Evolutionary conservation across 2,113 vertebrate species (phyloP).

Genomic region (Pelmatolapia mariae): DNA sequence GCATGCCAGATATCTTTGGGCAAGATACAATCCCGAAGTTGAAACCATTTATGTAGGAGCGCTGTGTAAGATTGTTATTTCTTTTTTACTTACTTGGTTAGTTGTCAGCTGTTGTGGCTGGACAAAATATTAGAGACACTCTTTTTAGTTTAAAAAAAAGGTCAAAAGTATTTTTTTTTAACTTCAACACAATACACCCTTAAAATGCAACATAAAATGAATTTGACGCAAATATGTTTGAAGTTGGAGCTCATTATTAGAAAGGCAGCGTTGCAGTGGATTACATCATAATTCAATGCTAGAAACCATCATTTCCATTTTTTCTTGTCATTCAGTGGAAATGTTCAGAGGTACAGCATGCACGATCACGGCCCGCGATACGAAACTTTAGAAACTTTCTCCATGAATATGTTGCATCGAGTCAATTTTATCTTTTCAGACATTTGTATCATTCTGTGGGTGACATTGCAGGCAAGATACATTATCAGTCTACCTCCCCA

Average conservation of each 20-base stretch:
- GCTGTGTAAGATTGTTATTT: background rate
- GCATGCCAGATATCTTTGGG: background rate
- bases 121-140: background rate
- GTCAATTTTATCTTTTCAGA: background rate
- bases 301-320: background rate
- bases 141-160: background rate
- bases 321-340: background rate
- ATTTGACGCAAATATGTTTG: background rate
- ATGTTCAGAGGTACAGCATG: background rate
- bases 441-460: background rate
- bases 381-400: background rate
- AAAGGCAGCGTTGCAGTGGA: background rate
- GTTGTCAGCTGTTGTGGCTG: background rate
- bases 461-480: background rate
- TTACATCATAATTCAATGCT: background rate
- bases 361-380: background rate
- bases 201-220: background rate
- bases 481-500: background rate
- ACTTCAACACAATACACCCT: background rate
- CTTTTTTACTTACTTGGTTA: background rate
- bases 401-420: background rate
- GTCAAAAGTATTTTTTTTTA: background rate
- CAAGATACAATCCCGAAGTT: background rate
- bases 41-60: background rate
- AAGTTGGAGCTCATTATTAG: background rate